Base-by-base conservation (phyloP, 92 coral and sea anemone species). In the Galaxea fascicularis region DNA sequence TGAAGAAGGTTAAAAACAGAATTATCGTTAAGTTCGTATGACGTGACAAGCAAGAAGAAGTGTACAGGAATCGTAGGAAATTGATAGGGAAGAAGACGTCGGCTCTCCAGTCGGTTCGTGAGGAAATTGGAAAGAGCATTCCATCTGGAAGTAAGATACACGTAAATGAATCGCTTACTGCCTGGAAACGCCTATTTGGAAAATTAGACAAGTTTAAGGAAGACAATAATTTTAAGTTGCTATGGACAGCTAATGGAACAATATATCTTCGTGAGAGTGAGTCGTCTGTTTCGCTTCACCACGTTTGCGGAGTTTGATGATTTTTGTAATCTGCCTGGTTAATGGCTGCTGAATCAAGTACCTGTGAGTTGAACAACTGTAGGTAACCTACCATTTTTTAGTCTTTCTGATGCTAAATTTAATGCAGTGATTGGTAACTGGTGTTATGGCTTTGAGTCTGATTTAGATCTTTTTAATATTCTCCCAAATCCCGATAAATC, bases 21-120 rank as follows among this genome's bases (percentile, higher is more conserved):
- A 63, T 90, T 49, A 90, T 90, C 27, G 90, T 86, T n/a, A 79
- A 90, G 86, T 86, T 90, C 54, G 60, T 87, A 8, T 25, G 76
- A 63, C 71, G 85, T 65, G 80, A 67, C 29, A 80, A 86, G 41
- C 58, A 82, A 58, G 74, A 73, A 18, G 88, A 83, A 62, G 22
- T 83, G 70, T 74, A 73, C 60, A 73, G 65, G 73, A 82, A 69
- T 25, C 49, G 82, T 12, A 67, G 70, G 35, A 74, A 59, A 25
- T 52, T 73, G 30, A 30, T 14, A n/a, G 58, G 59, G 69, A 73
- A 73, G 74, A 4, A 67, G 35, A 49, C 65, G 1, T 45, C 39
- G 80, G 64, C 30, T 41, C 65, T 88, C 18, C 84, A 82, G 21
- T 62, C 88, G 24, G 69, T 82, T 25, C 9, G 26, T 3, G 54